Conservation (phyloP, 2,888 invertebrate species). For the Vannuccia rotundouncinata region DNA sequence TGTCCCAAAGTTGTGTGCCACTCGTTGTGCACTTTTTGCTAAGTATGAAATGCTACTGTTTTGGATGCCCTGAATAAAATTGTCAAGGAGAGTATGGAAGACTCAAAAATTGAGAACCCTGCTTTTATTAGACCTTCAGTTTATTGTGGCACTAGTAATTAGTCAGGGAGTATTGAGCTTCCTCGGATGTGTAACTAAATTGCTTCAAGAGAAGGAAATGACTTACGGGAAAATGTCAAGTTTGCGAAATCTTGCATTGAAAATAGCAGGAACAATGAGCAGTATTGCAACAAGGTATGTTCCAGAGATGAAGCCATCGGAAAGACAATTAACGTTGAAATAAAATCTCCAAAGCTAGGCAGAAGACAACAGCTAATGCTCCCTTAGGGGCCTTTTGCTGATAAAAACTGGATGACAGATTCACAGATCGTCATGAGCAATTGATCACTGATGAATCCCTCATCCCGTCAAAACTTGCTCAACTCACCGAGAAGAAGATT, state of each 20-base stretch:
- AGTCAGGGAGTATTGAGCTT: conserved; percentile 21
- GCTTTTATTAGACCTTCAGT: conserved; percentile 18
- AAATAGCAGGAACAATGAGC: conserved; percentile 21
- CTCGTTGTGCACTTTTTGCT: conserved; percentile 21
- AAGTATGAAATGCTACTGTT: conserved; percentile 22
- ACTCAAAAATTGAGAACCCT: neutral
- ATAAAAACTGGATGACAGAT: conserved; percentile 19
- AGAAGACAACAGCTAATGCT: conserved; percentile 24
- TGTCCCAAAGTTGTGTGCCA: conserved; percentile 16
- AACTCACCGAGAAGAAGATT: conserved; percentile 20
- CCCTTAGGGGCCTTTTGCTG: conserved; percentile 13
- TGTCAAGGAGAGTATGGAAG: conserved; percentile 18
- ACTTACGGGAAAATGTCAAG: conserved; percentile 13
- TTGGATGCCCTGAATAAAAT: conserved; percentile 17
- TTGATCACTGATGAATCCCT: conserved; percentile 6
- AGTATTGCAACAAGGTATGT: conserved; percentile 16
- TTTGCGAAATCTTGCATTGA: conserved; percentile 17
- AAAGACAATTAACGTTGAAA: conserved; percentile 24
- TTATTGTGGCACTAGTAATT: conserved; percentile 17
- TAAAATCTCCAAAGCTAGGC: conserved; percentile 13
- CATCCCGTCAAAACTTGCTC: conserved; percentile 23
- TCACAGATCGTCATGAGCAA: conserved; percentile 26
- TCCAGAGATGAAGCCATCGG: conserved; percentile 16
- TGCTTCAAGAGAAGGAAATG: conserved; percentile 16
- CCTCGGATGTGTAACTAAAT: conserved; percentile 21